A percentile compares a stretch with the other conserved stretches of the same genome.
Evolutionary conservation across 2,888 invertebrate genomes (phyloP).

Genomic region (Caenorhabditis imperialis): DNA sequence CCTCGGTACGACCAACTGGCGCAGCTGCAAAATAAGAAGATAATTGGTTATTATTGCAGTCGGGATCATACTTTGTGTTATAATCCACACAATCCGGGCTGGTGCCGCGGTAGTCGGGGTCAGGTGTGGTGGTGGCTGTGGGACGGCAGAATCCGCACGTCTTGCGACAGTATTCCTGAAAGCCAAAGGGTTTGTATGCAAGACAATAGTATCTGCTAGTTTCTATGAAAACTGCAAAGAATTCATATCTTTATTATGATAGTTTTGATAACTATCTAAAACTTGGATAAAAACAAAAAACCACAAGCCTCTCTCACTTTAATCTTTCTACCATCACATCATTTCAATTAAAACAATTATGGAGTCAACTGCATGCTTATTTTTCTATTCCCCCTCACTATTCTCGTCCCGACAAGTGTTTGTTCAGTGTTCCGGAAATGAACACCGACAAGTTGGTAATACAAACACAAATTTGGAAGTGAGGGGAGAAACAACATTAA

Average conservation of each 20-base stretch:
- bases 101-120: slow-evolving; percentile 36
- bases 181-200: too few species aligned
- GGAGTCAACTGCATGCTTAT: too few species aligned
- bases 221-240: background rate
- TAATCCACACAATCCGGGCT: slow-evolving; percentile 48
- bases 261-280: too few species aligned
- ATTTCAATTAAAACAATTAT: too few species aligned
- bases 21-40: slow-evolving; percentile 43
- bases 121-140: slow-evolving; percentile 41
- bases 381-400: too few species aligned
- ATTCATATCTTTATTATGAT: too few species aligned
- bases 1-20: slow-evolving; percentile 48
- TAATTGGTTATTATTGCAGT: background rate
- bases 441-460: background rate
- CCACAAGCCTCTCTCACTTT: background rate
- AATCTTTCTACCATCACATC: background rate
- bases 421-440: slow-evolving; percentile 12
- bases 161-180: slow-evolving; percentile 45
- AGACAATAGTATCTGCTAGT: background rate
- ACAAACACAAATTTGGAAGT: background rate
- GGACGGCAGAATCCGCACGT: slow-evolving; percentile 53
- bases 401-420: too few species aligned
- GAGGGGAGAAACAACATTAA: too few species aligned
- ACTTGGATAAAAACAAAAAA: too few species aligned
- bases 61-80: slow-evolving; percentile 41